Conservation (phyloP, 2,113 vertebrate genomes). For the Canis aureus region DNA sequence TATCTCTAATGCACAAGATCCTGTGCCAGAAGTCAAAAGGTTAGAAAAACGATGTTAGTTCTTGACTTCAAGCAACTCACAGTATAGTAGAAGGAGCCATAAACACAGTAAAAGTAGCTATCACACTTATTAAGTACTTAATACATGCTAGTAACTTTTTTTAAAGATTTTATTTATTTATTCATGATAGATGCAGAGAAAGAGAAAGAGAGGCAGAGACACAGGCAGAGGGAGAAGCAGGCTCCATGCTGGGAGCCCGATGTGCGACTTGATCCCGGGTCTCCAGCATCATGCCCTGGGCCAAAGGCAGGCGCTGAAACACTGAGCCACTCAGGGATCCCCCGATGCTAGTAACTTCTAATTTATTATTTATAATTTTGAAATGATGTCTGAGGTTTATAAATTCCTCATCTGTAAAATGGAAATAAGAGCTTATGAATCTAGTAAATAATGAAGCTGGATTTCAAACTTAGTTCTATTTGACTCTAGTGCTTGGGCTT, state of each 20-base stretch:
- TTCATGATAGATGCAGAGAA: too few species aligned
- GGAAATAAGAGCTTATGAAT: not conserved
- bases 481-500: not conserved
- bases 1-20: not conserved
- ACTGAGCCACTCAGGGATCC: too few species aligned
- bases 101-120: not conserved
- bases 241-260: too few species aligned
- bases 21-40: not conserved
- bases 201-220: too few species aligned
- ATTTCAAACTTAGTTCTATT: not conserved
- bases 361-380: constrained; percentile 14
- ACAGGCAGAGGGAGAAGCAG: too few species aligned
- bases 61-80: not conserved
- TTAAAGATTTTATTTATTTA: too few species aligned
- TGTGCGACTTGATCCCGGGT: too few species aligned
- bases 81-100: not conserved
- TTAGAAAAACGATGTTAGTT: not conserved
- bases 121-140: not conserved
- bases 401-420: not conserved
- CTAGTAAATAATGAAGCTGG: not conserved
- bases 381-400: not conserved
- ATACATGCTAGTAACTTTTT: not conserved
- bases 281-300: too few species aligned
- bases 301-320: too few species aligned
- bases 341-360: not conserved